Evolutionary conservation across 2,113 vertebrate genomes (phyloP), one percentile per base, ranked within the genome.

Genomic region (Hippocampus barbouri): DNA sequence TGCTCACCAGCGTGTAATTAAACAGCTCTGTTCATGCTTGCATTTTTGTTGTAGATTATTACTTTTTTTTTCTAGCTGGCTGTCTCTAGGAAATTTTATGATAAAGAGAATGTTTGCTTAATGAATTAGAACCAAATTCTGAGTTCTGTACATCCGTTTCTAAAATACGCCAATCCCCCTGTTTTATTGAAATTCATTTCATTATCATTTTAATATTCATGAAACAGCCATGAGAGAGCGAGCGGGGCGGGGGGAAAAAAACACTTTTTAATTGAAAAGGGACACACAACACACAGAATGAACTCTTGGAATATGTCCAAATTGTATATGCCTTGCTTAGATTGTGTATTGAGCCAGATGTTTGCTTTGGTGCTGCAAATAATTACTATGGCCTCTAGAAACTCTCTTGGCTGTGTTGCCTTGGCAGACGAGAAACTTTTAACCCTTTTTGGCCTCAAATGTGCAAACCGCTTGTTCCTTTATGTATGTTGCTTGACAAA

Each of bases 181-280:
- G 67, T 68, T 77, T 78, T 83, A 90, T 92, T 89, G 86, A 85
- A 85, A 88, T 90, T 80, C 27, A 86, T 89, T 86, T 85, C 79
- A 88, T 78, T 89, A 81, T 53, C 54, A 69, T 80, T 83, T 88
- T 86, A 87, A 88, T 91, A 91, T 93, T 90, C 86, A 92, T 89
- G 85, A 89, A 83, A 71, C 76, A 84, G 64, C 67, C 68, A 47
- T 66, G 81, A 82, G 64, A 66, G 64, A 25, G 41, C 11, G 21
- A 18, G 43, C 3, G 77, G 87, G n/a, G 5, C 15, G 23, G 88
- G 85, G 87, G 85, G 79, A 41, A 85, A 85, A 85, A 76, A 71
- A 80, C 86, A 83, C 69, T 89, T 86, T 85, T 89, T 91, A 92
- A 92, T 91, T 91, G 85, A 91, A 91, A 88, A 84, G 84, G 86